These are phyloP conservation scores for Meloidogyne exigua DNA, from an alignment of 1,140 invertebrate genomes.

Conservation along the genomic window DNA sequence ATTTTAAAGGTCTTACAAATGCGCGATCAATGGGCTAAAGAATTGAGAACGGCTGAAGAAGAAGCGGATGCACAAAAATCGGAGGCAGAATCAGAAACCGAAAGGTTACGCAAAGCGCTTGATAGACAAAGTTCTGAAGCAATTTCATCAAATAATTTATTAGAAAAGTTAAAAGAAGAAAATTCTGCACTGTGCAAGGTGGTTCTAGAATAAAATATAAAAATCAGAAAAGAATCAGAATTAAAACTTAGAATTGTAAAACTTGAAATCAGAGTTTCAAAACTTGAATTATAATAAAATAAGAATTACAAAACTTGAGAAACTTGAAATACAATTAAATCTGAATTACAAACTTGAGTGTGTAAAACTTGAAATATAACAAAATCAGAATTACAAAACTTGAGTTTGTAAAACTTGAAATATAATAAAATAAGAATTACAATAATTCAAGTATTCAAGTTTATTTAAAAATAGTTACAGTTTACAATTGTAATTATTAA, in stretches of 20 bases:
- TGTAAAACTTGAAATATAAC: too few relatives aligned
- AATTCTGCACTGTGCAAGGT: not conserved
- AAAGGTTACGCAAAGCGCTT: not conserved
- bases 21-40: not conserved
- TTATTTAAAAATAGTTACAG: too few relatives aligned
- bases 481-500: not conserved
- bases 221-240: not conserved
- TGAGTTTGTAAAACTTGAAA: too few relatives aligned
- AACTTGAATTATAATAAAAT: too few relatives aligned
- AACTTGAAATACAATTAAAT: too few relatives aligned
- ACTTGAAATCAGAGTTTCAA: too few relatives aligned
- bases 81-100: not conserved
- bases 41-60: not conserved
- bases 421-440: too few relatives aligned
- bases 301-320: too few relatives aligned
- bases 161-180: not conserved
- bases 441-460: too few relatives aligned
- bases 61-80: not conserved
- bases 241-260: too few relatives aligned
- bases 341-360: too few relatives aligned
- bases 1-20: not conserved
- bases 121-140: not conserved
- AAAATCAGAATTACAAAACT: too few relatives aligned
- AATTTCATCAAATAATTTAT: not conserved
- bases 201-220: not conserved